These are phyloP conservation scores for Caenorhabditis tropicalis DNA, from an alignment of 1,140 invertebrate genomes.

Conservation along the genomic window DNA sequence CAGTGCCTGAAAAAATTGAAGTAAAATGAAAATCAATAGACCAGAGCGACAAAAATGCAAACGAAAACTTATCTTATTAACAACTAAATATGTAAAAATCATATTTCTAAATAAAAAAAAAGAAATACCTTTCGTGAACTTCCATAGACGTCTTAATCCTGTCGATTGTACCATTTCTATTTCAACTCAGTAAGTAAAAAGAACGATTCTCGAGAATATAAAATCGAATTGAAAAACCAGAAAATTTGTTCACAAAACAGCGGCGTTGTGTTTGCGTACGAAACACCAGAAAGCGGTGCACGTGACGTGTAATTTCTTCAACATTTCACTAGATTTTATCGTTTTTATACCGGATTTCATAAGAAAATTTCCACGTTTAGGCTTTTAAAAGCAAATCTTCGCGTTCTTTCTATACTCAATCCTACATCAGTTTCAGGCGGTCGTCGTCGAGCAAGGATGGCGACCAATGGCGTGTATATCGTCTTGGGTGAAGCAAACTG, in stretches of 20 bases:
- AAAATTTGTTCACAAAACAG: too few relatives aligned
- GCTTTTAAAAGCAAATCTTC: neutral
- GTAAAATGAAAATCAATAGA: neutral
- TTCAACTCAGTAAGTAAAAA: neutral
- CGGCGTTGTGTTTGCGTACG: neutral
- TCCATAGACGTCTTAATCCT: neutral
- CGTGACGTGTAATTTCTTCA: neutral
- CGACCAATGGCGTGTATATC: slow-evolving; percentile 61
- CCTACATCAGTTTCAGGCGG: neutral
- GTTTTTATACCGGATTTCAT: neutral
- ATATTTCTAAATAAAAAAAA: neutral
- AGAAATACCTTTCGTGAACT: neutral
- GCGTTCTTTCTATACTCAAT: neutral
- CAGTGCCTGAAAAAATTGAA: neutral
- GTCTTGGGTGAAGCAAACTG: slow-evolving; percentile 58
- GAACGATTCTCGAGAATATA: too few relatives aligned
- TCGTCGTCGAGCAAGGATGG: slow-evolving; percentile 46
- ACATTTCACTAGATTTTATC: neutral
- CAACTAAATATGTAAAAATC: too few relatives aligned
- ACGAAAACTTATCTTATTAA: too few relatives aligned
- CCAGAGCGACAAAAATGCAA: too few relatives aligned
- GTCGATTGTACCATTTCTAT: neutral
- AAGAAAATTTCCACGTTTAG: neutral
- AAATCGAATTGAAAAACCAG: too few relatives aligned
- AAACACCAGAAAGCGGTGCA: slow-evolving; percentile 33